Evolutionary conservation across 2,113 vertebrate species (phyloP).

Genomic region (Sula dactylatra): DNA sequence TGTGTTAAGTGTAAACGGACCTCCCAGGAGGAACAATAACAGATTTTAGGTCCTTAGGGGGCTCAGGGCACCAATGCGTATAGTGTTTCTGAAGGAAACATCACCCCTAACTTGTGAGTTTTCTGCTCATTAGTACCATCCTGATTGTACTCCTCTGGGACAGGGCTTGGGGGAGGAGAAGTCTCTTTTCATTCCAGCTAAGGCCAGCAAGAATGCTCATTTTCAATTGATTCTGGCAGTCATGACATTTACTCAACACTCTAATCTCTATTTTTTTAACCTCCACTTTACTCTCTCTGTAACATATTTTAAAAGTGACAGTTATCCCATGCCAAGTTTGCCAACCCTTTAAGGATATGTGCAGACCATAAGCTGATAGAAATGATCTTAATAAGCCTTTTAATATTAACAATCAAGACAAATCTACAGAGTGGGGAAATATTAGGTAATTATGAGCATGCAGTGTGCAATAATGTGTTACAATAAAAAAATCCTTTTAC

Average conservation of each 20-base stretch:
- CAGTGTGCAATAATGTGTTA: not conserved
- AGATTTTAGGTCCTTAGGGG: constrained; percentile 68
- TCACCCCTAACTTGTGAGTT: constrained; percentile 57
- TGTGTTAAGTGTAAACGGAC: constrained; percentile 76
- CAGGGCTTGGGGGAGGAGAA: constrained; percentile 4
- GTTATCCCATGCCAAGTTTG: constrained; percentile 63
- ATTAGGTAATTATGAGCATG: constrained; percentile 25
- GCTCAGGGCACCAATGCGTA: constrained; percentile 49
- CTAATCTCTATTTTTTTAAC: constrained; percentile 67
- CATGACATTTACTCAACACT: constrained; percentile 59
- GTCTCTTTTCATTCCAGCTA: constrained; percentile 26
- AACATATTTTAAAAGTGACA: constrained; percentile 68
- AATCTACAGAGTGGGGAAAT: constrained; percentile 19
- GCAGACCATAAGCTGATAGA: constrained; percentile 26
- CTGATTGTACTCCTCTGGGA: constrained; percentile 48
- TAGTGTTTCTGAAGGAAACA: constrained; percentile 62
- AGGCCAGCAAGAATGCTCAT: constrained; percentile 51
- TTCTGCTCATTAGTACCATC: constrained; percentile 64
- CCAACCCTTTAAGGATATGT: constrained; percentile 32
- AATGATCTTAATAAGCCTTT: constrained; percentile 39
- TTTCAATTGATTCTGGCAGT: constrained; percentile 60
- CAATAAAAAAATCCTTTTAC: constrained; percentile 44
- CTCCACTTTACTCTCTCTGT: constrained; percentile 47
- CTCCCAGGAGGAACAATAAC: constrained; percentile 77
- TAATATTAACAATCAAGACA: constrained; percentile 39